phyloP scores from a whole-genome alignment of 2,113 vertebrate genomes.

The Pelusios castaneus region DNA sequence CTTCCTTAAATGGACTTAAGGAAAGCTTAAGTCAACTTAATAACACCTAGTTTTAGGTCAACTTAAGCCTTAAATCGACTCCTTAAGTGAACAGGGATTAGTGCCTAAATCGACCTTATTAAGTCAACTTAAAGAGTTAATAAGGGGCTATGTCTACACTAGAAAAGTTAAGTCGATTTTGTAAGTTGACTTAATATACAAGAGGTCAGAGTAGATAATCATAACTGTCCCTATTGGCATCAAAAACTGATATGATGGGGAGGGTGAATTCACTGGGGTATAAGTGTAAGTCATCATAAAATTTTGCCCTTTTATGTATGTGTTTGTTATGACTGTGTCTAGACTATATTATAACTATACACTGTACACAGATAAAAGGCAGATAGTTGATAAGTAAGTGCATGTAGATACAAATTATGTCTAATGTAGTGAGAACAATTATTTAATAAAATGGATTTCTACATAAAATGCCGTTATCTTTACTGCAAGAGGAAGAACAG shows the following conservation, averaged over 20 bases:
- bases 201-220: constrained; percentile 21
- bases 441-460: constrained; percentile 19
- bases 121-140: too few relatives aligned
- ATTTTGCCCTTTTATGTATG: background rate
- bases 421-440: background rate
- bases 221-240: background rate
- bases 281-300: background rate
- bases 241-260: background rate
- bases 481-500: constrained; percentile 72
- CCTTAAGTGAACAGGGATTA: too few relatives aligned
- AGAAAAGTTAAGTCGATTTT: too few relatives aligned
- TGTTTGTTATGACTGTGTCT: background rate
- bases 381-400: background rate
- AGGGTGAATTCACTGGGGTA: background rate
- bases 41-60: too few relatives aligned
- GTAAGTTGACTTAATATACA: too few relatives aligned
- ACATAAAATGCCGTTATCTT: constrained; percentile 51
- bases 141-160: too few relatives aligned
- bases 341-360: background rate
- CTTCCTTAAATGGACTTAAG: too few relatives aligned
- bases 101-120: too few relatives aligned
- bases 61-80: too few relatives aligned
- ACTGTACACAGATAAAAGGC: background rate
- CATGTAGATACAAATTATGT: constrained; percentile 41
- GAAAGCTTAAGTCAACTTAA: too few relatives aligned